Base-by-base conservation (phyloP, 64 coral and sea anemone species). In the Trachythela sp. region DNA sequence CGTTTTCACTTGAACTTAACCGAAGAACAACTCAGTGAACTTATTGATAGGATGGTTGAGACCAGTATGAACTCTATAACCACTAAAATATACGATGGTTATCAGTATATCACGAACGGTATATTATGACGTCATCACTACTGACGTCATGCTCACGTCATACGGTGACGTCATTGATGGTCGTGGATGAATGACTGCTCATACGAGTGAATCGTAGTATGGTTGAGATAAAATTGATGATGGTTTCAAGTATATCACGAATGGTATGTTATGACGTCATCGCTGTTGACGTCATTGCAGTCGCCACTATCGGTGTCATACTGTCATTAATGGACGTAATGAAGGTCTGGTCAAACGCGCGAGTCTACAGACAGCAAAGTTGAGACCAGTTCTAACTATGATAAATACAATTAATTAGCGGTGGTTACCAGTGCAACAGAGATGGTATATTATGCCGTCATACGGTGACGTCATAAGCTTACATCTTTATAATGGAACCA, bases 1-100 rank as follows among this genome's bases (percentile, higher is more conserved):
- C 83, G 95, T 48, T 98, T 98, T 54, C 93, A 98, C 33, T 93
- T 98, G 91, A 98, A 94, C 87, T 84, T 98, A 48, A 98, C 95
- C 4, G 95, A 98, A 77, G 93, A 98, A 40, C 95, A 98, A 89
- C 95, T 98, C 0, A 93, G 89, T 33, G 83, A 91, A 34, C 87
- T 94, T 2, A 92, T 98, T 54, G 87, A 98, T 83, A 91, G 89
- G 17, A 70, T 98, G 70, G 95, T 98, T 34, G 95, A 98, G 64
- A 98, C 95, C 6, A 94, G 93, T 70, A 98, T 98, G 85, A 92
- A 91, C 11, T 98, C 95, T 26, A 83, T 98, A 9, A 93, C 95
- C 1, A 98, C 95, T 15, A 98, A 91, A 89, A 91, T 98, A 11
- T 98, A 98, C 86, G 95, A 98, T 87, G 95, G 95, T 27, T 98